Percentiles rank a stretch among this genome's conserved stretches.
Conservation (phyloP, 2,113 vertebrate genomes). For the Setophaga petechia region DNA sequence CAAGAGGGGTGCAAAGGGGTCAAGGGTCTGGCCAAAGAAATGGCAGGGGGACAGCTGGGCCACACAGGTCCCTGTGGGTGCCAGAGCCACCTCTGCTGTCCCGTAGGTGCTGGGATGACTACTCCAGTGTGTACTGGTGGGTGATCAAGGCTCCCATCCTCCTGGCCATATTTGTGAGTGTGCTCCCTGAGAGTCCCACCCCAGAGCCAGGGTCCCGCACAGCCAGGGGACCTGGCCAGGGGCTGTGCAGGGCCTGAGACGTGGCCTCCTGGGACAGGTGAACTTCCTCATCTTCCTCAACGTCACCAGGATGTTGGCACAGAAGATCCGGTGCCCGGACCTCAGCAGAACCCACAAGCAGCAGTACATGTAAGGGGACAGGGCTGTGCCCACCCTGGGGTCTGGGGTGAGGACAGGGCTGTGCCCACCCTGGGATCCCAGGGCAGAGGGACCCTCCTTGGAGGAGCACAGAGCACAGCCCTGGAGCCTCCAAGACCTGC, state of each 20-base stretch:
- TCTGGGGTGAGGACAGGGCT: not conserved
- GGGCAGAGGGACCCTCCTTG: not conserved
- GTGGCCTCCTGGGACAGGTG: not conserved
- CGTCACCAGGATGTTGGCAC: slow-evolving; percentile 70
- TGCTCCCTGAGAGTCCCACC: not conserved
- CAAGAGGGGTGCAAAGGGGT: not conserved
- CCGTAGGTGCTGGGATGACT: slow-evolving; percentile 74
- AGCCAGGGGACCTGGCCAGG: not conserved
- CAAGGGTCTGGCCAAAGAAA: no score
- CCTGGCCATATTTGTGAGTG: slow-evolving; percentile 74
- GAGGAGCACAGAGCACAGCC: not conserved
- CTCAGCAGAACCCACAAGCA: slow-evolving; percentile 58
- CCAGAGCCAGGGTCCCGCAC: accelerated
- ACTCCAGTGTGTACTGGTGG: slow-evolving; percentile 74
- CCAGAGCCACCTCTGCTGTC: not conserved
- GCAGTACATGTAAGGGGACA: slow-evolving; percentile 64
- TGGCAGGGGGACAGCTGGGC: not conserved
- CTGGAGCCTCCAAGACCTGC: not conserved
- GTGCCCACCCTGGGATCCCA: not conserved
- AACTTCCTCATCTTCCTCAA: slow-evolving; percentile 77
- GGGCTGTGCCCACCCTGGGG: accelerated
- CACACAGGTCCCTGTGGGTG: not conserved
- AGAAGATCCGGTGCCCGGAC: slow-evolving; percentile 68
- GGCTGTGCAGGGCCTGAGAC: not conserved
- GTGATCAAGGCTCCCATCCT: slow-evolving; percentile 77